Evolutionary conservation across 1,140 invertebrate species (phyloP), one percentile per base, ranked within the genome.

Genomic region (Sarcophaga bullata): DNA sequence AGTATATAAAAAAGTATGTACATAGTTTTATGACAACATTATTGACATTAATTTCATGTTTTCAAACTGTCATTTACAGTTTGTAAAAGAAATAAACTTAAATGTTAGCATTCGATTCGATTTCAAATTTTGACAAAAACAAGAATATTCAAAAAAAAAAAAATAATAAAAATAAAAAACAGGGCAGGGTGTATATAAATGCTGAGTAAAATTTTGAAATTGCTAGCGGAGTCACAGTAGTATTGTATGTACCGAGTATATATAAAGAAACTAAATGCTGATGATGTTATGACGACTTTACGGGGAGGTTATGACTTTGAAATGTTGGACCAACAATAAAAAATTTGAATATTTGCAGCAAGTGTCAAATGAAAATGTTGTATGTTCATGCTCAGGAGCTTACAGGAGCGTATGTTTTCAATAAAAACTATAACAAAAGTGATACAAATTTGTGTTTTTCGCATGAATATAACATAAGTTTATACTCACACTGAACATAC

Each of bases 1-100:
- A 68, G n/a, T 68, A 68, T 6, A 68, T 68, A 68, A 68, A 68
- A 68, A 68, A 37, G 19, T 68, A 68, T 78, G 37, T 78, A 76
- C n/a, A n/a, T n/a, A n/a, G n/a, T 76, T 76, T 37, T 76, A 78
- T 78, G 75, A 48, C 75, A 78, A 78, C 1, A 48, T 78, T 50
- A 78, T 78, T 78, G 75, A 78, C 75, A 78, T 78, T 78, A 78
- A 78, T 78, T 78, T 78, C 75, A 78, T 78, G 48, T 78, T 78
- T 78, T 78, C 75, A 78, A 78, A 78, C 75, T 78, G 75, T 78
- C 75, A 78, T 78, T 78, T 78, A 19, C 75, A 78, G 48, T 78
- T 78, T 78, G 75, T 78, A 78, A 78, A 78, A 17, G 75, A 78
- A n/a, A 78, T 78, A 78, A 78, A 78, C 50, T 78, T 50, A 19